These are phyloP conservation scores for Euura saliciscinereae DNA, from an alignment of 1,140 invertebrate species.

Conservation along the genomic window DNA sequence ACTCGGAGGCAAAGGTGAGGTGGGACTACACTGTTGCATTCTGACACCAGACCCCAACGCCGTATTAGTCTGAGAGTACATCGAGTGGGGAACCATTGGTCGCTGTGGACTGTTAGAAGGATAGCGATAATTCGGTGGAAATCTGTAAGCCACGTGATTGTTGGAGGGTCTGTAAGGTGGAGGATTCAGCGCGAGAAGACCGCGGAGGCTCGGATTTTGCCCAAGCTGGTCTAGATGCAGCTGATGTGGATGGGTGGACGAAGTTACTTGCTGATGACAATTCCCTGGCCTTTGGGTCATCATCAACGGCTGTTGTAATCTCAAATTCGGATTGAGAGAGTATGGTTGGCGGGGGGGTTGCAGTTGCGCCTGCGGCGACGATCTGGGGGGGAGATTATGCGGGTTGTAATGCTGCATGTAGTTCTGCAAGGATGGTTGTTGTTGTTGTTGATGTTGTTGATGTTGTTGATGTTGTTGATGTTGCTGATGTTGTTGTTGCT, in stretches of 20 bases:
- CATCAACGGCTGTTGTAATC: conserved; percentile 46
- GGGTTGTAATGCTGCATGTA: conserved; percentile 47
- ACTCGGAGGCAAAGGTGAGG: conserved; percentile 33
- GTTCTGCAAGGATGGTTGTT: conserved; percentile 32
- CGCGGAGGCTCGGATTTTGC: conserved; percentile 52
- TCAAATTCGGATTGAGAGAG: conserved; percentile 40
- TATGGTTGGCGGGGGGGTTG: conserved; percentile 42
- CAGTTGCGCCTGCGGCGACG: conserved; percentile 46
- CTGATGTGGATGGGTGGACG: conserved; percentile 61
- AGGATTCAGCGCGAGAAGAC: conserved; percentile 52
- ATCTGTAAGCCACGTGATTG: conserved; percentile 47
- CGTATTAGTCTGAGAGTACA: conserved; percentile 41
- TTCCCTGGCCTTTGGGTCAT: conserved; percentile 47
- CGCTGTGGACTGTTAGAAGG: conserved; percentile 9
- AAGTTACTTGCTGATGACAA: conserved; percentile 58
- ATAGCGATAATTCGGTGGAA: conserved; percentile 52
- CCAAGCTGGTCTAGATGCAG: conserved; percentile 51
- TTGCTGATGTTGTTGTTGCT: conserved; percentile 24
- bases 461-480: conserved; percentile 21
- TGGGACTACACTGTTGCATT: conserved; percentile 46
- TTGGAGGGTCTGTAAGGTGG: conserved; percentile 43
- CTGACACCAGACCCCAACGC: conserved; percentile 43
- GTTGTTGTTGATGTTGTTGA: conserved; percentile 33
- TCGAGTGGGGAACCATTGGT: conserved; percentile 38
- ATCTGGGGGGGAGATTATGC: conserved; percentile 46